phyloP scores from a whole-genome alignment of 2,797 vertebrate genomes.

The Cirrhinus molitorella region DNA sequence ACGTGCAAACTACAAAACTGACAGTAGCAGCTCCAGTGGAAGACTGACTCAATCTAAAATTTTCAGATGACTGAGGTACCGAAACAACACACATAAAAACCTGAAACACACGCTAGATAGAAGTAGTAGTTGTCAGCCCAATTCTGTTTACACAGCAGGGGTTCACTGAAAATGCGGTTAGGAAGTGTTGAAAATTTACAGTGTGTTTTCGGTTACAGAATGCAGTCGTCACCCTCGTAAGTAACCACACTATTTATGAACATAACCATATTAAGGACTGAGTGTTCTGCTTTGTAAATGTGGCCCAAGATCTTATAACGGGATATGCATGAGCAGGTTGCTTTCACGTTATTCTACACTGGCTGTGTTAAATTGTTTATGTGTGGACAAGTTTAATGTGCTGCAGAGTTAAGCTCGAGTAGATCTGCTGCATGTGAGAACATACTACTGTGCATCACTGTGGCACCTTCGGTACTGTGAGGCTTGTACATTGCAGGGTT shows the following conservation, averaged over 20 bases:
- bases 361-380: neutral
- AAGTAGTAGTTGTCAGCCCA: neutral
- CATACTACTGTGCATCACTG: neutral
- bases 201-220: neutral
- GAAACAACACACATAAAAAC: neutral
- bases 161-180: neutral
- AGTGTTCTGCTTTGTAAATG: neutral
- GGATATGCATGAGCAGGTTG: neutral
- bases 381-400: neutral
- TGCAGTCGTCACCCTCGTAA: neutral
- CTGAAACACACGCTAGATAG: neutral
- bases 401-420: neutral
- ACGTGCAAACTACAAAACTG: neutral
- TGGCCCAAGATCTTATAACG: neutral
- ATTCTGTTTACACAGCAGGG: neutral
- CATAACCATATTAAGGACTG: neutral
- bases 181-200: neutral
- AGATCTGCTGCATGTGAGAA: neutral
- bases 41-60: neutral
- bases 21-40: neutral
- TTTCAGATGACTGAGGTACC: neutral
- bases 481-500: neutral
- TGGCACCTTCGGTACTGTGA: neutral
- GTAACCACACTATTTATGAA: neutral
- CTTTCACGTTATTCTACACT: neutral